Base-by-base conservation (phyloP, 2,113 vertebrate species). In the Thalassoma bifasciatum region DNA sequence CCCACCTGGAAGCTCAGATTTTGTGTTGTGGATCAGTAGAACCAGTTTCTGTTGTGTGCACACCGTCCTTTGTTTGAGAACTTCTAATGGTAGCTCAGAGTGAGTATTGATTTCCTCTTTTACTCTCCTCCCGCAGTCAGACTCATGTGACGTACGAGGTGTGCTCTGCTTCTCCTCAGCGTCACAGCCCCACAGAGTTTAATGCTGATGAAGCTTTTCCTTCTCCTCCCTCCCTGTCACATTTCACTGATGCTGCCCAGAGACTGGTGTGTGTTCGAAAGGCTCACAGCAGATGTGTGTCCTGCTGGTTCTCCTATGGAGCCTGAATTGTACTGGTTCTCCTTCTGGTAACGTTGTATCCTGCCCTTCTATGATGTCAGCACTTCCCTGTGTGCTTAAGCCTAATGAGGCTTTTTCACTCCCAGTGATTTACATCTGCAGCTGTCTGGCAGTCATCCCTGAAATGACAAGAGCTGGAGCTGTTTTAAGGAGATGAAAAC, bases 121-220 rank as follows among this genome's bases (percentile, higher is more conserved):
- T 2, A 17, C 66, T 40, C 40, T 38, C 50, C 24, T 82, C 36
- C 46, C 74, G 58, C 21, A 7, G 16, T 69, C 46, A 46, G 53
- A 38, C 53, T n/a, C 44, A 49, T 66, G 52, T 83, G 81, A 85
- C 14, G 38, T 57, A 30, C 30, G 30, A 57, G 22, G 23, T 11
- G 2, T 38, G 37, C 37, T 9, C 2, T 30, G 56, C 46, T 54
- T 52, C 72, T 58, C 51, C 23, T 61, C 53, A 10, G 30, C 21
- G 56, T 80, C 70, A 34, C 61, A 53, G 67, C 21, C 53, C 17
- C 9, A 54, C 47, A 16, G 12, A 63, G 54, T 36, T 26, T 60
- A 66, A 51, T 10, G 77, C 84, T 75, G 80, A 80, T 37, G 30
- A 59, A 78, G 80, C 75, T 36, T 21, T 76, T 68, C 75, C 61